phyloP scores from a whole-genome alignment of 2,797 vertebrate species.

The Propithecus deckenii region DNA sequence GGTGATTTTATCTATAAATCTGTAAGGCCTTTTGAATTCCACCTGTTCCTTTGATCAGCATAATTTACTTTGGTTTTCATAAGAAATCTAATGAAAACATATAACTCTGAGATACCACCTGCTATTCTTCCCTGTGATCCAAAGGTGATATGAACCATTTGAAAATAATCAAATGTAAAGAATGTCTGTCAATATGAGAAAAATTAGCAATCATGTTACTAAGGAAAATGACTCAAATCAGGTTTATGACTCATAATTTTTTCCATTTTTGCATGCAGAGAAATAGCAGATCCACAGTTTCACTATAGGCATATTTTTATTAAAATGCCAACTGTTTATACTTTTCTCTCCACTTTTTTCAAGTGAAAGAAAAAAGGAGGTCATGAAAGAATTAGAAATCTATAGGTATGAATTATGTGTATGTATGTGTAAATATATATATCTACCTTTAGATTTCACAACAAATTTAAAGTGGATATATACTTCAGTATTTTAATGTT shows the following conservation, averaged over 20 bases:
- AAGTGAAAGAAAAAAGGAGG: not conserved
- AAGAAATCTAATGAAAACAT: slow-evolving; percentile 26
- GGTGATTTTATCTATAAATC: not conserved
- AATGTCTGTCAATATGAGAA: slow-evolving; percentile 48
- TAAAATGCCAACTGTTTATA: slow-evolving; percentile 47
- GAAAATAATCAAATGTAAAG: slow-evolving; percentile 31
- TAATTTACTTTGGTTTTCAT: slow-evolving; percentile 38
- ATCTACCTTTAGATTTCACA: not conserved
- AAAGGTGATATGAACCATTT: not conserved
- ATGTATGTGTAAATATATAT: not conserved
- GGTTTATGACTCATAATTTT: slow-evolving; percentile 47
- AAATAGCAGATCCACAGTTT: slow-evolving; percentile 52
- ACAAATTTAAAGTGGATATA: not conserved
- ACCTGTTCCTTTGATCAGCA: not conserved
- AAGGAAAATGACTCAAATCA: slow-evolving; percentile 57
- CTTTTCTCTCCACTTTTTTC: not conserved
- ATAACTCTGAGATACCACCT: not conserved
- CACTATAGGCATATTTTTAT: slow-evolving; percentile 56
- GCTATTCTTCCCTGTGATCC: slow-evolving; percentile 55
- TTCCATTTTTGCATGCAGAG: slow-evolving; percentile 44
- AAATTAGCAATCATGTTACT: slow-evolving; percentile 49
- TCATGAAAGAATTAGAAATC: not conserved
- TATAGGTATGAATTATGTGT: not conserved
- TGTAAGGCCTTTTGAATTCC: not conserved
- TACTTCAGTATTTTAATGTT: not conserved